A percentile compares a stretch with the other conserved stretches of the same genome.
phyloP scores from a whole-genome alignment of 2,113 vertebrate species.

The Saccopteryx leptura region DNA sequence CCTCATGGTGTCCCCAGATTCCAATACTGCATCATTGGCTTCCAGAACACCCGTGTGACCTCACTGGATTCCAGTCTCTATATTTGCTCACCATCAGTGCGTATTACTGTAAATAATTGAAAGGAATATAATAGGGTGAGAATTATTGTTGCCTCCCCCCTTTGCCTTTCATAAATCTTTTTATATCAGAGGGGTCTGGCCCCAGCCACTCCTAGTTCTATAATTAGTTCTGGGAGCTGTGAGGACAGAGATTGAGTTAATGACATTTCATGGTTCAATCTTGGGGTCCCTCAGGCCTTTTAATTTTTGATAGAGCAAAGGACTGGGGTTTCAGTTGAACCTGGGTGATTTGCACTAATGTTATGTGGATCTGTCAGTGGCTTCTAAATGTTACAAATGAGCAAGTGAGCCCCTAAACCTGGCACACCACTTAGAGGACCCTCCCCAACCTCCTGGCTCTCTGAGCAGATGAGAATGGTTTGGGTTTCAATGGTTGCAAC shows the following conservation, averaged over 20 bases:
- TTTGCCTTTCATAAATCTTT: slow-evolving; percentile 85
- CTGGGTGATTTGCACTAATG: slow-evolving; percentile 19
- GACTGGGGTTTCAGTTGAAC: background rate
- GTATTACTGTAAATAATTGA: slow-evolving; percentile 83
- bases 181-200: slow-evolving; percentile 81
- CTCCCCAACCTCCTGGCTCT: background rate
- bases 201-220: slow-evolving; percentile 80
- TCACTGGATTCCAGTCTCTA: slow-evolving; percentile 84
- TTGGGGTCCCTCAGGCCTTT: slow-evolving; percentile 43
- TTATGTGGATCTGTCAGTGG: background rate
- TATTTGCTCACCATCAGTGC: slow-evolving; percentile 82
- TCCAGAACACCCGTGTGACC: slow-evolving; percentile 80
- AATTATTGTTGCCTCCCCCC: slow-evolving; percentile 65
- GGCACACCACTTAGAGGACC: background rate
- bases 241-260: slow-evolving; percentile 64
- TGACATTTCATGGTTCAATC: slow-evolving; percentile 68
- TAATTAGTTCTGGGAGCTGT: slow-evolving; percentile 74
- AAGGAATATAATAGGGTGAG: slow-evolving; percentile 82
- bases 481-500: background rate
- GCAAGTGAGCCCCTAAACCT: background rate
- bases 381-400: slow-evolving; percentile 39
- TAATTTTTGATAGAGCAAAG: slow-evolving; percentile 44
- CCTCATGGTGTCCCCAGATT: slow-evolving; percentile 74
- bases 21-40: slow-evolving; percentile 67
- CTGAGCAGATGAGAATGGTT: background rate